Base-by-base conservation (phyloP, 1,140 invertebrate genomes). In the Rhyacophila brunnea region DNA sequence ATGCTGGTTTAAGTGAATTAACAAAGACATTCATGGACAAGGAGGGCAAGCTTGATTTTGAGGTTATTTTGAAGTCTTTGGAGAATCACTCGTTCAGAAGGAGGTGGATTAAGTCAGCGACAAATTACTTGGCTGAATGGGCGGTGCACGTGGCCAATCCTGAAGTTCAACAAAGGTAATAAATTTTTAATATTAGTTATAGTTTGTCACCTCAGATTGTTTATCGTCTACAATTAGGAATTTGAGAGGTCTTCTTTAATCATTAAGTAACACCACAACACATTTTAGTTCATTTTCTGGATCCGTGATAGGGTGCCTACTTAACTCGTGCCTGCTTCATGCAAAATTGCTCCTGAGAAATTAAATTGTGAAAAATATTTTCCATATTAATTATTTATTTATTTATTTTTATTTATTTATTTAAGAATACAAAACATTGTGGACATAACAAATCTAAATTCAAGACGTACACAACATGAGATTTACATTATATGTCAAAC, bases 21-120 rank as follows among this genome's bases (percentile, higher is more conserved):
- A 69, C 71, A 43, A 78, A 79, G 57, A 67, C 72, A 0, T 86
- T 87, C 64, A 76, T 81, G 5, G 86, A 87, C 32, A 74, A 82
- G 2, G 74, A 84, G 47, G 90, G 89, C 0, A 83, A 81, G 13
- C 75, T 92, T 46, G 83, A 85, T 58, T 88, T 87, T 62, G 84
- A 87, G 47, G 80, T 81, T 54, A 84, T 91, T 44, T 80, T 91
- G 57, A 85, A 87, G 54, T 87, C 85, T 46, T 82, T 92, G 64
- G 89, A 92, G 64, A 90, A 91, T 68, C 85, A 87, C 17, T 82
- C 82, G 3, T 85, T 90, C 65, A 83, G 90, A 60, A 80, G 86
- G 50, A 81, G 87, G 53, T 91, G 90, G 90, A 87, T 92, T 55
- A 85, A 84, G 54, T 83, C 83, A 6, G 78, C 88, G 7, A 87